A percentile compares a stretch with the other conserved stretches of the same genome.
phyloP scores from a whole-genome alignment of 1,140 invertebrate species.

The Drosophila sp. region DNA sequence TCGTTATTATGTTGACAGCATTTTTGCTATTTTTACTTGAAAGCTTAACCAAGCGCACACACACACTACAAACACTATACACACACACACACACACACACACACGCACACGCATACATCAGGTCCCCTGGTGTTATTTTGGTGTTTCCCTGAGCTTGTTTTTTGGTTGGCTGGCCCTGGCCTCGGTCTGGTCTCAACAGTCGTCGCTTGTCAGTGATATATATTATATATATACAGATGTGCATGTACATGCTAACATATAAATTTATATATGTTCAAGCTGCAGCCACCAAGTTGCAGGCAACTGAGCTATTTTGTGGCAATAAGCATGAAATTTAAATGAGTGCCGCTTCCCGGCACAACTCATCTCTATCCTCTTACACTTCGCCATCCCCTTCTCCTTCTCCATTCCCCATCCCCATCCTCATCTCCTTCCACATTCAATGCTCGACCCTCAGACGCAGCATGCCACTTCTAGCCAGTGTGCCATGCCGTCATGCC shows the following conservation, averaged over 20 bases:
- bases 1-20: conserved; percentile 83
- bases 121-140: conserved; percentile 77
- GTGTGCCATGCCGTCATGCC: conserved; percentile 2
- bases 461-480: background rate
- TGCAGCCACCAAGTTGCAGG: conserved; percentile 49
- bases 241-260: conserved; percentile 52
- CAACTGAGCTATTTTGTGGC: conserved; percentile 81
- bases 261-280: conserved; percentile 29
- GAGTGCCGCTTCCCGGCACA: conserved; percentile 53
- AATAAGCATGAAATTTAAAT: conserved; percentile 84
- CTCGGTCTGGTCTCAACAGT: conserved; percentile 52
- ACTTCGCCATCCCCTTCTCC: too few species aligned
- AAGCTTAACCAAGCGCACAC: conserved; percentile 75
- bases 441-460: background rate
- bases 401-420: too few species aligned
- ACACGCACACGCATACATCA: conserved; percentile 30
- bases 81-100: conserved; percentile 17
- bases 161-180: conserved; percentile 68
- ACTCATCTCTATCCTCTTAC: background rate
- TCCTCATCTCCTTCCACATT: background rate
- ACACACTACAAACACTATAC: conserved; percentile 23
- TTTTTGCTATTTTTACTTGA: conserved; percentile 83
- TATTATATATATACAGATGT: conserved; percentile 59
- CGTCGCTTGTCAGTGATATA: conserved; percentile 76
- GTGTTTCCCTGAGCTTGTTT: conserved; percentile 81